Percentiles rank a stretch among this genome's conserved stretches.
Conservation (phyloP, 1,140 invertebrate species). For the Pteromalus puparum region DNA sequence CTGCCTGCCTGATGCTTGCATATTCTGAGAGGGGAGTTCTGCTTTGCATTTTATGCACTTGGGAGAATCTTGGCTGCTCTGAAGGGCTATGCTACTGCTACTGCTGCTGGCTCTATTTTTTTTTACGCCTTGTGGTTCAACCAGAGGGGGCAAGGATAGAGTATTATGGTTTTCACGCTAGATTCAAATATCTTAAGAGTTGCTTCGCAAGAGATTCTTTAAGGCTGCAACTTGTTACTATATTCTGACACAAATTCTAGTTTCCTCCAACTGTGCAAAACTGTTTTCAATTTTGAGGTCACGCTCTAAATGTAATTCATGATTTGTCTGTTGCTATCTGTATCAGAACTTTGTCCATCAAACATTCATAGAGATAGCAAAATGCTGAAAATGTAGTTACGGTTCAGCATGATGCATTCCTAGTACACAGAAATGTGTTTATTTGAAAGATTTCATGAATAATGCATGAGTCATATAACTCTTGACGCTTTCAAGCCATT, state of each 20-base stretch:
- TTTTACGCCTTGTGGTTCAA: too few relatives aligned
- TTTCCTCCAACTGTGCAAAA: too few relatives aligned
- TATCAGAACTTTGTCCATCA: too few relatives aligned
- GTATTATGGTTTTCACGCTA: not conserved
- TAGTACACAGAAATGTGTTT: not conserved
- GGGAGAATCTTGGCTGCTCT: not conserved
- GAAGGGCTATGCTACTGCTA: not conserved
- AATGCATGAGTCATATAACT: not conserved
- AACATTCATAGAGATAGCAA: too few relatives aligned
- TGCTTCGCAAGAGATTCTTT: too few relatives aligned
- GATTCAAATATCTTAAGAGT: too few relatives aligned
- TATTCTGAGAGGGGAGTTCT: not conserved
- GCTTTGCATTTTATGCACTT: constrained; percentile 41
- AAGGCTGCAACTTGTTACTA: too few relatives aligned
- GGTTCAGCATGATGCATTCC: not conserved
- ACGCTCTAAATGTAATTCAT: too few relatives aligned
- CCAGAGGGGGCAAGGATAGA: too few relatives aligned
- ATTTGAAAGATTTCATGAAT: not conserved
- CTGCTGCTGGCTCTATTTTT: not conserved
- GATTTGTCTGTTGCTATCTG: too few relatives aligned
- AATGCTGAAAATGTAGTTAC: not conserved
- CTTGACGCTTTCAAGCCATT: not conserved
- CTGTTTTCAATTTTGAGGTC: too few relatives aligned
- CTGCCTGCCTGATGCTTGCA: not conserved
- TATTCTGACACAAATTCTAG: too few relatives aligned